Conservation (phyloP, 1,140 invertebrate species). For the Globodera ellingtonae region DNA sequence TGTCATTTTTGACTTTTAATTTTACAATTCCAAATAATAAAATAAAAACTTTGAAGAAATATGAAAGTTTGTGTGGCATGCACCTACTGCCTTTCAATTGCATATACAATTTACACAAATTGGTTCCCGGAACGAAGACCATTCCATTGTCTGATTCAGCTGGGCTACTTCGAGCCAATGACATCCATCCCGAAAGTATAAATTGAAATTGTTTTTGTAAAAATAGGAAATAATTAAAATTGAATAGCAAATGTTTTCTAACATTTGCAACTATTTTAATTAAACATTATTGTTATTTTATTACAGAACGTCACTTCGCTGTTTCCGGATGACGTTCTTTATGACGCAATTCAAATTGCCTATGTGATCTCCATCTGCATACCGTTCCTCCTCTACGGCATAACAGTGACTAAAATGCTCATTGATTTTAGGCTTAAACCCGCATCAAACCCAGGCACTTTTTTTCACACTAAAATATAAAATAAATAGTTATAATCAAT, state of each 20-base stretch:
- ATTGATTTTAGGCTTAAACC: background rate
- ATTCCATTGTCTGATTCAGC: conserved; percentile 11
- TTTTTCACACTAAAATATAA: no score
- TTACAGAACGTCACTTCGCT: background rate
- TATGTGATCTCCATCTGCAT: conserved; percentile 10
- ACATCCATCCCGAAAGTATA: conserved; percentile 2
- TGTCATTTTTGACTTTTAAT: background rate
- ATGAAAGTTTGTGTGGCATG: background rate
- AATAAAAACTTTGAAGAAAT: background rate
- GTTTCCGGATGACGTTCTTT: background rate
- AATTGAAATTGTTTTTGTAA: no score
- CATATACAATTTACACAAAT: conserved; percentile 18
- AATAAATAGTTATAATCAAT: no score
- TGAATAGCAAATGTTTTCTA: no score
- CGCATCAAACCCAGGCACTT: background rate
- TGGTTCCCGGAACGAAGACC: conserved; percentile 14
- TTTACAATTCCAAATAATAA: background rate
- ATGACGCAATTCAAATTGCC: background rate
- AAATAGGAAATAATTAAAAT: no score
- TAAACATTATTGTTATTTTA: background rate
- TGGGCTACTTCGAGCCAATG: conserved; percentile 16
- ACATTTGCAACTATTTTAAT: no score
- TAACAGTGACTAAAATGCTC: conserved; percentile 9
- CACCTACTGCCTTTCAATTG: background rate
- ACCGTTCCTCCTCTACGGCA: background rate